Evolutionary conservation across 2,888 invertebrate genomes (phyloP), one percentile per base, ranked within the genome.

Genomic region (Sarcophaga carnaria): DNA sequence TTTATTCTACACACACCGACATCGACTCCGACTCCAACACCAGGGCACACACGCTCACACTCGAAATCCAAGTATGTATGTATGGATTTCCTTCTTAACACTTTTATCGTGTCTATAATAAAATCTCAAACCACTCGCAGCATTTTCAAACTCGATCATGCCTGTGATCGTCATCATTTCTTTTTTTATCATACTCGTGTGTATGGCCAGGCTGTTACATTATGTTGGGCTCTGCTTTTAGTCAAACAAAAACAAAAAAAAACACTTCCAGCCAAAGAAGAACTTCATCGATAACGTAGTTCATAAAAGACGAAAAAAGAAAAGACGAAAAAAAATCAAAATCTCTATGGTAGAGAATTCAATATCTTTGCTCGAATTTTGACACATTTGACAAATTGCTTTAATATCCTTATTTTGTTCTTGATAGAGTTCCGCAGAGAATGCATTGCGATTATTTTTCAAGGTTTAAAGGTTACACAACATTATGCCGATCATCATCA

Each of bases 321-420:
- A 20, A 20, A 20, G 20, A 20, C 20, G 1, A 37, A 37, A 37
- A 54, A 17, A 54, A 54, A 54, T 12, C 0, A 14, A 54, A 54
- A 87, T 84, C 84, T 81, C 87, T 71, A 70, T 82, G 85, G 83
- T 2, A 54, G 54, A 89, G 87, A 89, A 90, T 89, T 89, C 88
- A 89, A 90, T 89, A 90, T 90, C 89, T 89, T 2, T 89, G 90
- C 89, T 88, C 88, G 88, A 86, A 89, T 91, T 91, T 91, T 90
- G 91, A 91, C 91, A 91, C 90, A 90, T 91, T 91, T 91, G 91
- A 91, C 91, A 91, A 91, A 91, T 91, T 91, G 90, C 90, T 90
- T 91, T 91, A 90, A 90, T 91, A 90, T 89, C 90, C 90, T 88
- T 90, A 74, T 83, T 87, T 86, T 88, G 81, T 88, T 84, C 71